These are phyloP conservation scores for Ips typographus DNA, from an alignment of 1,140 invertebrate genomes.

Conservation along the genomic window DNA sequence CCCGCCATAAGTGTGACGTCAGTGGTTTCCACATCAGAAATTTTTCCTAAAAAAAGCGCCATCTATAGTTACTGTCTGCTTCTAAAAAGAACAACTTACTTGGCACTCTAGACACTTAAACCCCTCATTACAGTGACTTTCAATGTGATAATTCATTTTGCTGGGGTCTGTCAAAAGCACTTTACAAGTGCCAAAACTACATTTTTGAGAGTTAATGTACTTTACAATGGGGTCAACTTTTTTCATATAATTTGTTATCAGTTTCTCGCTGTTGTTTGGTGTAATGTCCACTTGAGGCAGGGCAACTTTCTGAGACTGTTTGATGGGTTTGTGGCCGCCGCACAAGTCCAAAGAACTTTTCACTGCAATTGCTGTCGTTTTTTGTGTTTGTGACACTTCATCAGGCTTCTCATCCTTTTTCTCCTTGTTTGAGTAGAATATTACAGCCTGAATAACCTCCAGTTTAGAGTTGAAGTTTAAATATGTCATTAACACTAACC, in stretches of 20 bases:
- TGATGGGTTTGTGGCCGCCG: slow-evolving; percentile 1
- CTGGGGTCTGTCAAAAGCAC: slow-evolving; percentile 52
- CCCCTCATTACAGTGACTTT: slow-evolving; percentile 62
- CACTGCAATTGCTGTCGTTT: too few species aligned
- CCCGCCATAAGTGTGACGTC: slow-evolving; percentile 75
- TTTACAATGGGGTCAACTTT: slow-evolving; percentile 34
- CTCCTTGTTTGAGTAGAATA: slow-evolving; percentile 44
- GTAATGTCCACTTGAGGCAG: slow-evolving; percentile 37
- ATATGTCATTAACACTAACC: slow-evolving; percentile 4
- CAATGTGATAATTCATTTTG: slow-evolving; percentile 58
- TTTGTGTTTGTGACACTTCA: neutral
- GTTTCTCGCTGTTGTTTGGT: slow-evolving; percentile 41
- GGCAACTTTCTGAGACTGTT: slow-evolving; percentile 15
- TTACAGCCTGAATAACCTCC: slow-evolving; percentile 32
- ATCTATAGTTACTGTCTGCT: neutral
- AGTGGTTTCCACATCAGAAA: slow-evolving; percentile 62
- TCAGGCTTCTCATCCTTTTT: slow-evolving; percentile 36
- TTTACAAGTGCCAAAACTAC: slow-evolving; percentile 51
- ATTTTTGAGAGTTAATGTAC: slow-evolving; percentile 39
- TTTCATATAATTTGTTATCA: slow-evolving; percentile 40
- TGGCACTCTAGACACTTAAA: slow-evolving; percentile 70
- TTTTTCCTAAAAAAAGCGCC: slow-evolving; percentile 40
- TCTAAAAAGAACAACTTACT: slow-evolving; percentile 9
- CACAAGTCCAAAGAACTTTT: neutral
- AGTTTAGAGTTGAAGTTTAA: neutral